These are phyloP conservation scores for Drosophila leontia DNA, from an alignment of 1,140 invertebrate genomes.

Conservation along the genomic window DNA sequence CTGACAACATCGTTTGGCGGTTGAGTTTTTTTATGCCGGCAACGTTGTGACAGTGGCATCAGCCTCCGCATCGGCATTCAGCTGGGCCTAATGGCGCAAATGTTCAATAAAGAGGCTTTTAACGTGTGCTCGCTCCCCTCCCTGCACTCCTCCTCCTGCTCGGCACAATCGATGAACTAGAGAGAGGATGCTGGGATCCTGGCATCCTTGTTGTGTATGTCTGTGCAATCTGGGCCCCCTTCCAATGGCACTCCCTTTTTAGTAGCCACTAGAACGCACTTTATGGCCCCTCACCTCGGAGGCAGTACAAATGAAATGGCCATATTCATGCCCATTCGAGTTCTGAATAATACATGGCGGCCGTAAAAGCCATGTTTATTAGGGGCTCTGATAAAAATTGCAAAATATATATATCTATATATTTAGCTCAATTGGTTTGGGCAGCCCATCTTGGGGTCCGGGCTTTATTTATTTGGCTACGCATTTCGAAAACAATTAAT, in stretches of 20 bases:
- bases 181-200: constrained; percentile 26
- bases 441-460: constrained; percentile 11
- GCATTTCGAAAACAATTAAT: constrained; percentile 79
- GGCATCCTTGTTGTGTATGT: constrained; percentile 33
- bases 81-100: constrained; percentile 72
- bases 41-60: constrained; percentile 54
- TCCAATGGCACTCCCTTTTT: constrained; percentile 34
- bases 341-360: constrained; percentile 41
- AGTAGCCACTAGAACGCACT: constrained; percentile 59
- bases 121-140: constrained; percentile 40
- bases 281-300: constrained; percentile 39
- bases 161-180: constrained; percentile 22
- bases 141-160: constrained; percentile 16
- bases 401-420: constrained; percentile 36
- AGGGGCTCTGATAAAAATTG: constrained; percentile 23
- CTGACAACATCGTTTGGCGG: constrained; percentile 74
- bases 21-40: constrained; percentile 56
- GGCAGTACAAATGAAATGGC: constrained; percentile 36
- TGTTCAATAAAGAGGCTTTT: constrained; percentile 83
- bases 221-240: constrained; percentile 55
- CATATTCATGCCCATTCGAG: constrained; percentile 46
- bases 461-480: constrained; percentile 67
- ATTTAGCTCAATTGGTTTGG: constrained; percentile 40
- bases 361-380: constrained; percentile 46
- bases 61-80: constrained; percentile 12